Conservation (phyloP, 2,797 vertebrate species). For the Macropus fuliginosus region DNA sequence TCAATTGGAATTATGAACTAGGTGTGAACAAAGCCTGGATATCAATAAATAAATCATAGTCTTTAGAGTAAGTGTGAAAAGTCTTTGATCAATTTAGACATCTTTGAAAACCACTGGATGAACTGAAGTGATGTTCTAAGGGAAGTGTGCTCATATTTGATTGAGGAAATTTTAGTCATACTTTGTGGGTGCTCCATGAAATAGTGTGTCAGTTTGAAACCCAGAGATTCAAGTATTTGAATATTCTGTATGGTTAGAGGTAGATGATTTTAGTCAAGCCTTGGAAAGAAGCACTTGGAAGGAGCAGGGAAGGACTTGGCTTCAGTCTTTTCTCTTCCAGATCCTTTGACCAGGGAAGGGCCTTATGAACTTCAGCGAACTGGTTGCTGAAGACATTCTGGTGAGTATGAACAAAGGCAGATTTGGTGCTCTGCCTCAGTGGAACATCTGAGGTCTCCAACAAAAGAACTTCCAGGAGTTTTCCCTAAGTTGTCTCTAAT, state of each 20-base stretch:
- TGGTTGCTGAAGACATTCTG: neutral
- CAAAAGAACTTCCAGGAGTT: neutral
- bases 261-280: neutral
- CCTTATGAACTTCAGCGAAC: neutral
- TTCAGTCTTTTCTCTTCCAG: no score
- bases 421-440: neutral
- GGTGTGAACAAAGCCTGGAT: neutral
- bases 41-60: neutral
- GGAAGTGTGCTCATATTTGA: neutral
- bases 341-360: neutral
- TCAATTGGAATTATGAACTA: neutral
- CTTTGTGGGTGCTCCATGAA: neutral
- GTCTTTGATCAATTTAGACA: neutral
- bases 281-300: neutral
- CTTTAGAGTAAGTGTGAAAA: neutral
- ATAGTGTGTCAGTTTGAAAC: neutral
- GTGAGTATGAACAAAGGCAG: neutral
- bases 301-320: neutral
- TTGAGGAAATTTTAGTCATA: neutral
- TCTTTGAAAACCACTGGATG: neutral
- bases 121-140: neutral
- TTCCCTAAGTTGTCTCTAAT: neutral
- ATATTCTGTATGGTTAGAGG: neutral
- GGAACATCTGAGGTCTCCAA: neutral
- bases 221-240: neutral